These are phyloP conservation scores for Cremastinae sp. DNA, from an alignment of 2,888 invertebrate species.

Conservation along the genomic window DNA sequence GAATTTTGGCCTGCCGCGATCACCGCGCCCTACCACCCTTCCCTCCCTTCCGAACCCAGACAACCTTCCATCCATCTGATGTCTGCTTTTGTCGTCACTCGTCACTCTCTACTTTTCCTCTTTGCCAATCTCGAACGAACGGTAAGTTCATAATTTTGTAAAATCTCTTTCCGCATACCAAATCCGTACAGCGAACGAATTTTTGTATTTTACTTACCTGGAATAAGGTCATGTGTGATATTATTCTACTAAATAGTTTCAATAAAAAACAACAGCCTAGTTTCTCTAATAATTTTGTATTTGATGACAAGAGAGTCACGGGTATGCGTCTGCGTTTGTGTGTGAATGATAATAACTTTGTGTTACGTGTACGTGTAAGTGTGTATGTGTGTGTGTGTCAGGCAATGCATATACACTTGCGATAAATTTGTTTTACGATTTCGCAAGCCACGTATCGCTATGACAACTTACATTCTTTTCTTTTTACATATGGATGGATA, in stretches of 20 bases:
- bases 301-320: slow-evolving; percentile 68
- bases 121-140: slow-evolving; percentile 29
- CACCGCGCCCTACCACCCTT: slow-evolving; percentile 34
- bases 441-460: slow-evolving; percentile 69
- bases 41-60: slow-evolving; percentile 35
- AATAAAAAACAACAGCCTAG: slow-evolving; percentile 1
- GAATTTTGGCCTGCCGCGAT: slow-evolving; percentile 43
- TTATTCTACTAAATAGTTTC: too few species aligned
- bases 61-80: slow-evolving; percentile 40
- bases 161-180: slow-evolving; percentile 1
- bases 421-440: slow-evolving; percentile 65
- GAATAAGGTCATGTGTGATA: not conserved
- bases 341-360: slow-evolving; percentile 38
- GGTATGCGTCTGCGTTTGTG: slow-evolving; percentile 16
- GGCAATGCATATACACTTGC: slow-evolving; percentile 76
- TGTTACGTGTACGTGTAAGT: slow-evolving; percentile 61
- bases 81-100: slow-evolving; percentile 58
- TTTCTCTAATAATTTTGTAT: slow-evolving; percentile 71
- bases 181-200: not conserved
- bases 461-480: slow-evolving; percentile 61
- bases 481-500: slow-evolving; percentile 66
- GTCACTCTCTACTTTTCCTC: not conserved
- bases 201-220: slow-evolving; percentile 8
- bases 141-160: slow-evolving; percentile 34
- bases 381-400: slow-evolving; percentile 66